Percentiles rank a stretch among this genome's conserved stretches.
Evolutionary conservation across 30 jellyfish, hydroid and myxozoan species (phyloP).

Genomic region (Aurelia aurita complex sp. Pacific): DNA sequence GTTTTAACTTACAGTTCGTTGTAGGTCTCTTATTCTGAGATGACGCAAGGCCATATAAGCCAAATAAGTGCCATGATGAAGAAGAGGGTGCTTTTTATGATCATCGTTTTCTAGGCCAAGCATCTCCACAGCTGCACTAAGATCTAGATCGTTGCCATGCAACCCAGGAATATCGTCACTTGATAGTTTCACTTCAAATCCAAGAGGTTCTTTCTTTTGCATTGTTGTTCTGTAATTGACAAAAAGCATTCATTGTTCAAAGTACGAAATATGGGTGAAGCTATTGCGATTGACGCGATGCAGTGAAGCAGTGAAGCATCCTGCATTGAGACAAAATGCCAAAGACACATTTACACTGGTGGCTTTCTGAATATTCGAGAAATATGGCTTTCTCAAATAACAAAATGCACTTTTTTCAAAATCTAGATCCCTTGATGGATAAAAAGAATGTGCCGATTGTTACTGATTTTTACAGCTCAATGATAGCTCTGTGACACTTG

Average conservation of each 20-base stretch:
- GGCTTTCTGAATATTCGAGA: too few species aligned
- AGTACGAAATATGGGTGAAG: too few species aligned
- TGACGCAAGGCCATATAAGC: slow-evolving; percentile 73
- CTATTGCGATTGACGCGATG: too few species aligned
- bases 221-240: background rate
- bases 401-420: too few species aligned
- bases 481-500: too few species aligned
- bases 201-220: slow-evolving; percentile 62
- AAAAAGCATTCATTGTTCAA: background rate
- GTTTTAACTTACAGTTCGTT: slow-evolving; percentile 55
- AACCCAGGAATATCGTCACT: slow-evolving; percentile 61
- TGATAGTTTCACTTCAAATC: slow-evolving; percentile 61
- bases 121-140: slow-evolving; percentile 74
- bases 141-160: slow-evolving; percentile 61
- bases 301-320: too few species aligned
- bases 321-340: too few species aligned
- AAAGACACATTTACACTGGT: too few species aligned
- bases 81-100: slow-evolving; percentile 67
- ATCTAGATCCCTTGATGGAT: too few species aligned
- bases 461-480: too few species aligned
- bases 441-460: too few species aligned
- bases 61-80: slow-evolving; percentile 72
- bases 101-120: slow-evolving; percentile 83
- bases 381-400: too few species aligned
- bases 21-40: slow-evolving; percentile 72